phyloP scores from a whole-genome alignment of 2,888 invertebrate species.

The Xanthorhoe designata region DNA sequence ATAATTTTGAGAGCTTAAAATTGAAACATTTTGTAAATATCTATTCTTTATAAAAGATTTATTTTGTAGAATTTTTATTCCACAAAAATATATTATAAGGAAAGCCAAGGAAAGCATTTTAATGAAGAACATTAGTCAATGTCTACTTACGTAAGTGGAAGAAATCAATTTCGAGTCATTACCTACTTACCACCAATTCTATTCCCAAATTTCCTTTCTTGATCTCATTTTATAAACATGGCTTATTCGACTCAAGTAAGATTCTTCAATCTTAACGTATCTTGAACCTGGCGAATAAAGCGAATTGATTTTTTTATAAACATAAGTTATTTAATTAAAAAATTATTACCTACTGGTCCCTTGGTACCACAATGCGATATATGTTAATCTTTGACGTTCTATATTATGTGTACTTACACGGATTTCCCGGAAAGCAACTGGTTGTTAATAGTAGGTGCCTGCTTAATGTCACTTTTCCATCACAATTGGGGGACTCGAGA shows the following conservation, averaged over 20 bases:
- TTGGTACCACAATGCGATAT: too few species aligned
- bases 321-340: too few species aligned
- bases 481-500: constrained; percentile 4
- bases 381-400: too few species aligned
- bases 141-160: neutral
- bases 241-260: neutral
- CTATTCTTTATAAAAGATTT: neutral
- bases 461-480: constrained; percentile 1
- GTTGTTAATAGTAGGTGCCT: neutral
- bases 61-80: neutral
- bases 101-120: neutral
- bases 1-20: neutral
- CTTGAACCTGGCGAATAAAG: neutral
- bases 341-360: too few species aligned
- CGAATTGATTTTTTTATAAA: too few species aligned
- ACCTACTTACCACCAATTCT: neutral
- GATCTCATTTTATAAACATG: neutral
- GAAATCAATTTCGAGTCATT: neutral
- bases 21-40: neutral
- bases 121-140: constrained; percentile 4
- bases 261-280: neutral
- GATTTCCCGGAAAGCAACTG: neutral
- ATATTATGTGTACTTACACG: too few species aligned
- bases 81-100: neutral
- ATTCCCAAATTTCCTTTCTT: neutral